Conservation (phyloP, 2,888 invertebrate species). For the Lycia hirtaria region DNA sequence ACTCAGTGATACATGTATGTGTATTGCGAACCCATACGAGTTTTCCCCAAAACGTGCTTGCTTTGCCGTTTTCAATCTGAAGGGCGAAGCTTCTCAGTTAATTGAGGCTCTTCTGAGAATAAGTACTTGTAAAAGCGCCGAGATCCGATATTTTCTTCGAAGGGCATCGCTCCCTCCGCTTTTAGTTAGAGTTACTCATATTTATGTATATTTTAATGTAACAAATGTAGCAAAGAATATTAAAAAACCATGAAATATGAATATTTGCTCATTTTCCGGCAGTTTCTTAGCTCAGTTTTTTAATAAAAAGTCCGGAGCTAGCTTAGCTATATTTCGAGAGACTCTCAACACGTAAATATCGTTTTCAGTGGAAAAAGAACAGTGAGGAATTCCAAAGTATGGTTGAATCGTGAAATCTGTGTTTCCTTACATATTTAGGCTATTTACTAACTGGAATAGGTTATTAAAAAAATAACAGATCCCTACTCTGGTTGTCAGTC, state of each 20-base stretch:
- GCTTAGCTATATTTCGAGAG: slow-evolving; percentile 22
- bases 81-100: slow-evolving; percentile 5
- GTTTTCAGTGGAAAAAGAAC: slow-evolving; percentile 3
- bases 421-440: too few relatives aligned
- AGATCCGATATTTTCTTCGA: slow-evolving; percentile 3
- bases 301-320: slow-evolving; percentile 21
- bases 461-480: too few relatives aligned
- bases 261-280: slow-evolving; percentile 14
- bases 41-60: slow-evolving; percentile 15
- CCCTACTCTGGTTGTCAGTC: too few relatives aligned
- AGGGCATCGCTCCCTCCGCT: not conserved
- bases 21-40: not conserved
- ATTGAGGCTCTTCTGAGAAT: slow-evolving; percentile 12
- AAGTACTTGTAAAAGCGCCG: slow-evolving; percentile 8
- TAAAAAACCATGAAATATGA: slow-evolving; percentile 19
- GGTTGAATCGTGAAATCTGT: not conserved
- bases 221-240: slow-evolving; percentile 7
- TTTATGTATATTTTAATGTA: slow-evolving; percentile 8
- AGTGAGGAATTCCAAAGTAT: slow-evolving; percentile 1
- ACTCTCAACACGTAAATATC: slow-evolving; percentile 17
- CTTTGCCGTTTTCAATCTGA: slow-evolving; percentile 15
- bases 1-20: not conserved
- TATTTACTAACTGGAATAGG: too few relatives aligned
- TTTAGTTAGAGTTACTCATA: slow-evolving; percentile 5
- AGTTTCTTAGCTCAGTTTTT: slow-evolving; percentile 26